These are phyloP conservation scores for Calliopsis andreniformis DNA, from an alignment of 1,140 invertebrate species.

Conservation along the genomic window DNA sequence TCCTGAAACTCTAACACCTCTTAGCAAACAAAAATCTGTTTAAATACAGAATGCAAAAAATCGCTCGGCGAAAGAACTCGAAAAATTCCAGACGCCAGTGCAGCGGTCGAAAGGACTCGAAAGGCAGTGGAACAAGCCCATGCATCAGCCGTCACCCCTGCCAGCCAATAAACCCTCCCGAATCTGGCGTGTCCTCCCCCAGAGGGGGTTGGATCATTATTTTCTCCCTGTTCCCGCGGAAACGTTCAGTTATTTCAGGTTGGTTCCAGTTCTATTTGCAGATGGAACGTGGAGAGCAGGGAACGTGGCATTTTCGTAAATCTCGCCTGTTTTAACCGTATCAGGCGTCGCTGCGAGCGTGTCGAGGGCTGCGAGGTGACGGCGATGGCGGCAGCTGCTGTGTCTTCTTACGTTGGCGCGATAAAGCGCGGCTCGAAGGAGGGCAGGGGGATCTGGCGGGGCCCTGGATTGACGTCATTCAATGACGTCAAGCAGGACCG, in stretches of 20 bases:
- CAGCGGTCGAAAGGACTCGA: too few species aligned
- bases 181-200: too few species aligned
- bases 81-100: too few species aligned
- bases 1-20: too few species aligned
- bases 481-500: slow-evolving; percentile 74
- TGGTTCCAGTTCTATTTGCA: slow-evolving; percentile 40
- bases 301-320: slow-evolving; percentile 54
- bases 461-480: slow-evolving; percentile 73
- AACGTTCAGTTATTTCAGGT: slow-evolving; percentile 38
- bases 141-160: too few species aligned
- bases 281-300: neutral
- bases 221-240: slow-evolving; percentile 6
- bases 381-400: slow-evolving; percentile 17
- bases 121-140: too few species aligned
- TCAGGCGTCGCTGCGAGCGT: slow-evolving; percentile 49
- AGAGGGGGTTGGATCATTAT: neutral
- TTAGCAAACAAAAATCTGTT: too few species aligned
- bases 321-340: slow-evolving; percentile 44
- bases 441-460: slow-evolving; percentile 46
- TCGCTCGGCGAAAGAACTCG: too few species aligned
- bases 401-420: slow-evolving; percentile 62
- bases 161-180: too few species aligned
- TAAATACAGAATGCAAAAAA: too few species aligned
- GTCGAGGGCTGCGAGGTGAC: slow-evolving; percentile 49
- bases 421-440: slow-evolving; percentile 53